Evolutionary conservation across 2,113 vertebrate species (phyloP).

Genomic region (Corythornis vintsioides): DNA sequence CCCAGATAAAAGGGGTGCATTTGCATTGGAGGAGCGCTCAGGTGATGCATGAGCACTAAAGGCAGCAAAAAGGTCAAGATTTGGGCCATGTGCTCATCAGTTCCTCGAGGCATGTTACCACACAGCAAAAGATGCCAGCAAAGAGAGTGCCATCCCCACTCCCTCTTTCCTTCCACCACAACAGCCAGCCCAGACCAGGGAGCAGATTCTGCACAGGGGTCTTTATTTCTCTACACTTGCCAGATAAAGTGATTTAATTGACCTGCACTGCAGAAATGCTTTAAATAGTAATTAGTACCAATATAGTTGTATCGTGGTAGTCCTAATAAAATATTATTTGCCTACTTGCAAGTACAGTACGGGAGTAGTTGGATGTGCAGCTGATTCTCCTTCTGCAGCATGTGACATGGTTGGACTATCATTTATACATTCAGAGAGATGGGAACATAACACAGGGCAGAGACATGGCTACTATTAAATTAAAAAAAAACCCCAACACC

Average conservation of each 20-base stretch:
- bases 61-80: neutral
- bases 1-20: neutral
- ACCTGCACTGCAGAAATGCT: neutral
- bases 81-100: neutral
- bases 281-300: neutral
- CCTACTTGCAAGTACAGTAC: neutral
- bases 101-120: accelerated
- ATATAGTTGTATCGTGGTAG: neutral
- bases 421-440: neutral
- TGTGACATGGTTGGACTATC: neutral
- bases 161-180: neutral
- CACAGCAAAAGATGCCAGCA: neutral
- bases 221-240: neutral
- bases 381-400: neutral
- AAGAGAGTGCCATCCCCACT: accelerated
- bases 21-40: accelerated
- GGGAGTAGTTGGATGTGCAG: neutral
- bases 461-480: neutral
- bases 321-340: neutral
- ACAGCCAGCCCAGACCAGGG: neutral
- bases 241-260: neutral
- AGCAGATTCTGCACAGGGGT: neutral
- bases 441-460: neutral
- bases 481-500: neutral
- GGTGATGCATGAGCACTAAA: accelerated